Evolutionary conservation across 2,113 vertebrate species (phyloP).

Genomic region (Nyctibius bracteatus): DNA sequence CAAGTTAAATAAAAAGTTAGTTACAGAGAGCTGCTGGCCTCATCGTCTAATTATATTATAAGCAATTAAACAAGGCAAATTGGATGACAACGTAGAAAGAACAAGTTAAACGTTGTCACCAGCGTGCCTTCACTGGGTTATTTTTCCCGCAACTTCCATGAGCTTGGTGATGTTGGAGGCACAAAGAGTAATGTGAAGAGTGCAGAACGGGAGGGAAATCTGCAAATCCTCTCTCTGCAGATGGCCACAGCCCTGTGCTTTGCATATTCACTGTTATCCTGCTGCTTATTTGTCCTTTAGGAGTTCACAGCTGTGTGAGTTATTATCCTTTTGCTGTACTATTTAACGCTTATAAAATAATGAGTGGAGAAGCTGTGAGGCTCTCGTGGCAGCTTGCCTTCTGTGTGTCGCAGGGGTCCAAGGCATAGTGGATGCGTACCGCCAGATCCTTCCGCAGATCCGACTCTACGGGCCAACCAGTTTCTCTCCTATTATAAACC

Average conservation of each 20-base stretch:
- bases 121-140: background rate
- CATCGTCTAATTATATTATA: background rate
- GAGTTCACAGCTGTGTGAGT: background rate
- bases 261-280: background rate
- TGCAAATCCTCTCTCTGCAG: background rate
- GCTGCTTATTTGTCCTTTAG: background rate
- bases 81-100: background rate
- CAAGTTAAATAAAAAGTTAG: background rate
- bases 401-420: constrained; percentile 78
- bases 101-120: background rate
- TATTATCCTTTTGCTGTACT: background rate
- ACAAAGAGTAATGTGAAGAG: background rate
- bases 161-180: background rate
- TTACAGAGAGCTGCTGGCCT: background rate
- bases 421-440: constrained; percentile 87
- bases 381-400: background rate
- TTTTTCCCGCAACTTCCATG: background rate
- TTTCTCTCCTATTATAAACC: constrained; percentile 91
- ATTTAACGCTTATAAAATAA: background rate
- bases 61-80: background rate
- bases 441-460: constrained; percentile 81
- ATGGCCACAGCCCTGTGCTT: background rate
- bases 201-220: background rate
- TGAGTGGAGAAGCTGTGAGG: background rate
- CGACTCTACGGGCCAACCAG: constrained; percentile 90